Percentiles rank a stretch among this genome's conserved stretches.
Evolutionary conservation across 2,113 vertebrate genomes (phyloP).

Genomic region (Xiphias gladius): DNA sequence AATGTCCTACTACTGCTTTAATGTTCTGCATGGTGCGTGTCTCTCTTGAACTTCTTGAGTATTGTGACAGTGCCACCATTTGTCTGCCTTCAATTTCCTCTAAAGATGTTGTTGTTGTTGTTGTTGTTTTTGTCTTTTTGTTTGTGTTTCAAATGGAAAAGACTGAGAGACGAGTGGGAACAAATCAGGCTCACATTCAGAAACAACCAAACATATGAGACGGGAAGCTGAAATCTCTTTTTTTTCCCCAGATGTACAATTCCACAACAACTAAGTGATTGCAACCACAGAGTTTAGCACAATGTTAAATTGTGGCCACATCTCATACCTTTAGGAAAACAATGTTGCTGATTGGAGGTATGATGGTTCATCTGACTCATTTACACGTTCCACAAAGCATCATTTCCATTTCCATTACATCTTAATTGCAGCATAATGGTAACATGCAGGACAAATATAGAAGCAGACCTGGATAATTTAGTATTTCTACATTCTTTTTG

Average conservation of each 20-base stretch:
- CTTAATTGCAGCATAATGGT: conserved; percentile 32
- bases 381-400: conserved; percentile 14
- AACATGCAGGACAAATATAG: background rate
- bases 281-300: conserved; percentile 22
- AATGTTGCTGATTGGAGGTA: conserved; percentile 72
- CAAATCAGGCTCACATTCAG: conserved; percentile 47
- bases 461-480: background rate
- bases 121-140: background rate
- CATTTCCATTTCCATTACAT: conserved; percentile 12
- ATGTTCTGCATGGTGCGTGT: background rate
- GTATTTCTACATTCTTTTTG: background rate
- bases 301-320: background rate
- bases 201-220: conserved; percentile 3
- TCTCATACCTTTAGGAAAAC: conserved; percentile 43
- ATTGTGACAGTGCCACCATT: background rate
- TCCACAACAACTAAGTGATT: conserved; percentile 47
- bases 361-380: conserved; percentile 27
- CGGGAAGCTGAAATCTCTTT: background rate
- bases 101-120: background rate
- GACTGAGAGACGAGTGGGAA: background rate
- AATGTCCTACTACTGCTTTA: too few species aligned
- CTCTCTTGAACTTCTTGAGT: background rate
- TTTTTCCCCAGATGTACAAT: conserved; percentile 31
- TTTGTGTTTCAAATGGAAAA: background rate
- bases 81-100: background rate